A percentile compares a stretch with the other conserved stretches of the same genome.
These are phyloP conservation scores for Paguma larvata DNA, from an alignment of 2,797 vertebrate genomes.

Conservation along the genomic window DNA sequence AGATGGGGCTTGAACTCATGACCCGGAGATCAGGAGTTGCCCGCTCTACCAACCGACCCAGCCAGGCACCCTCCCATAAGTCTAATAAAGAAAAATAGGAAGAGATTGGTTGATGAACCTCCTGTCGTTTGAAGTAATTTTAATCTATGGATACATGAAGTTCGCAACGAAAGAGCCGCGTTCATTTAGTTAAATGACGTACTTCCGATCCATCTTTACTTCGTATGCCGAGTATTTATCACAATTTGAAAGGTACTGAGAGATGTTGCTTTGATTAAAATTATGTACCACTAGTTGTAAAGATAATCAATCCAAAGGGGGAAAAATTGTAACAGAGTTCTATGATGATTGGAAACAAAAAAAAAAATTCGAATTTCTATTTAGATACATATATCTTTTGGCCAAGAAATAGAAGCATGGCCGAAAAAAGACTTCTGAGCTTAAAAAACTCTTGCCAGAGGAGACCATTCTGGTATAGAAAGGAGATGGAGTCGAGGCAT, in stretches of 20 bases:
- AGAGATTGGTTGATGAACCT: background rate
- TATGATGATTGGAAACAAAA: background rate
- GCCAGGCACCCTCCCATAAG: background rate
- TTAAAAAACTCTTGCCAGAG: background rate
- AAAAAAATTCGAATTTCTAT: background rate
- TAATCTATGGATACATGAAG: background rate
- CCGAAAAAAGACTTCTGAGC: background rate
- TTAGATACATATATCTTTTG: background rate
- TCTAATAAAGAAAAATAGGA: background rate
- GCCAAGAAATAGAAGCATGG: background rate
- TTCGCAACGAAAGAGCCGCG: background rate
- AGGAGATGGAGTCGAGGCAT: background rate
- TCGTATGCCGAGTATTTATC: background rate
- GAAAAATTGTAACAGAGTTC: background rate
- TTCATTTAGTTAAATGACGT: background rate
- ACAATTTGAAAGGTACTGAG: background rate
- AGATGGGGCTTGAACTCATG: background rate
- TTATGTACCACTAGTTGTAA: background rate
- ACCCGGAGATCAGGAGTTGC: background rate
- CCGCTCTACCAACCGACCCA: background rate
- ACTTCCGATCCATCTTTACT: background rate
- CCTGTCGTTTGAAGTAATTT: background rate
- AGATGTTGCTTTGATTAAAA: background rate
- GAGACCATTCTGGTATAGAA: background rate
- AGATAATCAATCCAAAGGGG: background rate